Conservation (phyloP, 2,888 invertebrate species). For the Bellardia bayeri region DNA sequence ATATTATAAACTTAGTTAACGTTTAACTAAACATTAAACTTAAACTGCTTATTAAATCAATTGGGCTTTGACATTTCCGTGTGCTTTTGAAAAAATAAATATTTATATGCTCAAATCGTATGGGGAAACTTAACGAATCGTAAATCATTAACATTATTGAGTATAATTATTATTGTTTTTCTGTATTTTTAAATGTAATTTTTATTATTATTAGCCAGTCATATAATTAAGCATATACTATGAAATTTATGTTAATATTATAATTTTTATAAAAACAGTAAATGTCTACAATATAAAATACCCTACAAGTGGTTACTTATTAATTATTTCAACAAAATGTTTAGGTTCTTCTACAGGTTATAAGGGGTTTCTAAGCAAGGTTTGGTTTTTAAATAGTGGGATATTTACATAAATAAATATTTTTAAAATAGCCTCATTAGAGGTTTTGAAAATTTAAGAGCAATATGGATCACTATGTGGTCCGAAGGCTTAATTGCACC, state of each 20-base stretch:
- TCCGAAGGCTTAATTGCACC: too few species aligned
- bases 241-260: too few species aligned
- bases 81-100: not conserved
- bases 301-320: too few species aligned
- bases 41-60: slow-evolving; percentile 18
- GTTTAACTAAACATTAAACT: not conserved
- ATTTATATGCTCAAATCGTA: slow-evolving; percentile 1
- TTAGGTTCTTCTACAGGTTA: too few species aligned
- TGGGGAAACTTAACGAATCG: slow-evolving; percentile 36
- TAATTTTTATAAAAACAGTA: too few species aligned
- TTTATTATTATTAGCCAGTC: slow-evolving; percentile 1
- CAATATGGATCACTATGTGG: too few species aligned
- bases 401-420: too few species aligned
- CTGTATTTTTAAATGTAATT: slow-evolving; percentile 2
- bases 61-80: not conserved
- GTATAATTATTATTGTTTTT: slow-evolving; percentile 18
- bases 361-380: too few species aligned
- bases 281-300: too few species aligned
- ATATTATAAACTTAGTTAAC: not conserved
- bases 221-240: not conserved
- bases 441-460: too few species aligned
- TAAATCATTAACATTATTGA: slow-evolving; percentile 10
- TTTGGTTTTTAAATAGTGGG: too few species aligned
- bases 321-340: not conserved
- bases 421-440: too few species aligned